Evolutionary conservation across 2,888 invertebrate species (phyloP).

Genomic region (Molanna angustata): DNA sequence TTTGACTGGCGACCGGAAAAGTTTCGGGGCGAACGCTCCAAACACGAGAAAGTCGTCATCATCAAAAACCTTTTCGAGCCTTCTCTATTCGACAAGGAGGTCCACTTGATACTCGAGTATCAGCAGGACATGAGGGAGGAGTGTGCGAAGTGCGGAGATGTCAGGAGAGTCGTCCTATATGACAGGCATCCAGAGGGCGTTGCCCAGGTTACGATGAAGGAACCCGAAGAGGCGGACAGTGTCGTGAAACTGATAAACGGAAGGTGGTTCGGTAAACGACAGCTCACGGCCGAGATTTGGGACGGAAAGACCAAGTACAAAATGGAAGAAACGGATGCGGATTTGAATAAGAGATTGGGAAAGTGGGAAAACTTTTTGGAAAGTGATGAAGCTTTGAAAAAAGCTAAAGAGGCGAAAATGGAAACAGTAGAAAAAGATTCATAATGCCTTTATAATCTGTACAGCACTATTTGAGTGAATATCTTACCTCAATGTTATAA

Average conservation of each 20-base stretch:
- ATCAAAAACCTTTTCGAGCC: slow-evolving; percentile 92
- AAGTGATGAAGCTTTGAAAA: slow-evolving; percentile 46
- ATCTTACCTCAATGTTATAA: too few relatives aligned
- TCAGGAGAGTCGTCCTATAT: slow-evolving; percentile 85
- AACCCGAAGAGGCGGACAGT: slow-evolving; percentile 87
- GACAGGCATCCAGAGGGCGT: slow-evolving; percentile 95
- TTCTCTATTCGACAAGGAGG: slow-evolving; percentile 84
- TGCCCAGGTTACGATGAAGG: slow-evolving; percentile 86
- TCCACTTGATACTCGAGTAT: slow-evolving; percentile 84
- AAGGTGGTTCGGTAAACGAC: slow-evolving; percentile 84
- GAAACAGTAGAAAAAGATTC: slow-evolving; percentile 4
- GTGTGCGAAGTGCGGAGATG: slow-evolving; percentile 86
- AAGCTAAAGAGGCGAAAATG: slow-evolving; percentile 26
- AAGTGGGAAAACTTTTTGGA: slow-evolving; percentile 88
- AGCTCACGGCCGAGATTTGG: slow-evolving; percentile 86
- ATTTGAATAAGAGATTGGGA: slow-evolving; percentile 73
- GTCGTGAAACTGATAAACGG: slow-evolving; percentile 86
- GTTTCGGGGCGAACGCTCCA: slow-evolving; percentile 77
- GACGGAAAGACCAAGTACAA: slow-evolving; percentile 94
- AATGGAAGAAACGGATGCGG: slow-evolving; percentile 87
- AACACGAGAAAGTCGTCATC: slow-evolving; percentile 88
- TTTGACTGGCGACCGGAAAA: slow-evolving; percentile 98
- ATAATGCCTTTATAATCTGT: too few relatives aligned
- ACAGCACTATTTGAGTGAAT: too few relatives aligned
- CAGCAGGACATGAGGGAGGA: slow-evolving; percentile 88